A percentile compares a stretch with the other conserved stretches of the same genome.
Conservation (phyloP, 1,140 invertebrate genomes). For the Gonioctena quinquepunctata region DNA sequence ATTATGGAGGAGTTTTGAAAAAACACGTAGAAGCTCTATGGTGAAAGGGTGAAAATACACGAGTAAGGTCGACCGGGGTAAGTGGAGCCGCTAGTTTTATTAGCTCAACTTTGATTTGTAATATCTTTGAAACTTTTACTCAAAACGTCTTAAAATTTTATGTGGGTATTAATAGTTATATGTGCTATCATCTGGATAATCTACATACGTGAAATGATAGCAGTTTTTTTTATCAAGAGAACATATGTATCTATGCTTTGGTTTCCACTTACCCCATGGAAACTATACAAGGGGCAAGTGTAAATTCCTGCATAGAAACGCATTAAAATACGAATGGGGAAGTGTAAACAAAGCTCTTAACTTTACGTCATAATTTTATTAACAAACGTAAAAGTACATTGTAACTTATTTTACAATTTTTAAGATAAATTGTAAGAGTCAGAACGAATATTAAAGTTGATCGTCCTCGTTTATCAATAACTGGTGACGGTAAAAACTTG, state of each 20-base stretch:
- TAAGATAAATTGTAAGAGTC: conserved; percentile 8
- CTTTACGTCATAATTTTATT: conserved; percentile 8
- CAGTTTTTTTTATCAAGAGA: conserved; percentile 7
- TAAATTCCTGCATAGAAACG: conserved; percentile 8
- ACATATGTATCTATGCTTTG: conserved; percentile 1
- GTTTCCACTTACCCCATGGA: conserved; percentile 5
- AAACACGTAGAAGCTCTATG: too few relatives aligned
- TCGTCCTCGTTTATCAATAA: conserved; percentile 11
- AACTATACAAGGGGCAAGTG: conserved; percentile 9
- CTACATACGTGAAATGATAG: conserved; percentile 5
- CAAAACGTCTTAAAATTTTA: not conserved
- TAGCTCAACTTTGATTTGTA: conserved; percentile 4
- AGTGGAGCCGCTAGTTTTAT: not conserved
- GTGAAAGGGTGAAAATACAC: too few relatives aligned
- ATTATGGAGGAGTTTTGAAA: too few relatives aligned
- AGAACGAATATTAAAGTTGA: conserved; percentile 8
- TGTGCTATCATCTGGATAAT: conserved; percentile 4
- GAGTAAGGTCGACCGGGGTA: not conserved
- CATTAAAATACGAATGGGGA: conserved; percentile 1
- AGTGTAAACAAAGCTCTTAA: conserved; percentile 7
- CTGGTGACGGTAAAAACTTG: conserved; percentile 11
- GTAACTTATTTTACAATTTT: conserved; percentile 5
- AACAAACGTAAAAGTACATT: conserved; percentile 3
- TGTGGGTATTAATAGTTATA: conserved; percentile 4
- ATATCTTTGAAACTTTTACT: conserved; percentile 5